Evolutionary conservation across 2,113 vertebrate species (phyloP).

Genomic region (Hippocampus zosterae): DNA sequence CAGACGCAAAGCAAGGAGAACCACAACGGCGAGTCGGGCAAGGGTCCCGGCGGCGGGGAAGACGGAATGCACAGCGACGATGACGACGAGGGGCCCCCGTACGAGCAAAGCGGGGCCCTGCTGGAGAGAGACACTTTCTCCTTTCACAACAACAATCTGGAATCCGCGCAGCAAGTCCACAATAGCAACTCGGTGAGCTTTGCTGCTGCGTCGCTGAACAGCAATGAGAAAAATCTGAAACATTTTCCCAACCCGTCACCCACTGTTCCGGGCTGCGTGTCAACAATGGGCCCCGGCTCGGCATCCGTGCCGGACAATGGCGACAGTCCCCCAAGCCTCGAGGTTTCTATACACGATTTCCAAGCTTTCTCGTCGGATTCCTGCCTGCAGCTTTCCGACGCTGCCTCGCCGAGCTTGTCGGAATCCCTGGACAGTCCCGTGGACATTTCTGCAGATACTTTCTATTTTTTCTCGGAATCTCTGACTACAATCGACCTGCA

Average conservation of each 20-base stretch:
- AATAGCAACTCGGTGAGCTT: slow-evolving; percentile 88
- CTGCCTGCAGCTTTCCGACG: slow-evolving; percentile 94
- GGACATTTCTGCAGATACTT: slow-evolving; percentile 93
- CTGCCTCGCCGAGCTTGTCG: slow-evolving; percentile 91
- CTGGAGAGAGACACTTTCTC: slow-evolving; percentile 92
- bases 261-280: slow-evolving; percentile 93
- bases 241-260: slow-evolving; percentile 97
- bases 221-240: slow-evolving; percentile 99
- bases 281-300: slow-evolving; percentile 96
- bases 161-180: slow-evolving; percentile 84
- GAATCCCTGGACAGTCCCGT: slow-evolving; percentile 93
- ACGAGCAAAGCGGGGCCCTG: slow-evolving; percentile 89
- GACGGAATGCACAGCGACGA: slow-evolving; percentile 84
- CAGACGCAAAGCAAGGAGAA: slow-evolving; percentile 98
- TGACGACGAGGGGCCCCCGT: slow-evolving; percentile 86
- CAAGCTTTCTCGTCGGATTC: slow-evolving; percentile 94
- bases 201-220: slow-evolving; percentile 86
- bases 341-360: slow-evolving; percentile 95
- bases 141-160: slow-evolving; percentile 88
- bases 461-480: slow-evolving; percentile 99
- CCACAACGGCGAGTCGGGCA: slow-evolving; percentile 83
- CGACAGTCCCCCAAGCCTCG: slow-evolving; percentile 88
- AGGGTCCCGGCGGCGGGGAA: slow-evolving; percentile 64
- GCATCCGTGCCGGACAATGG: slow-evolving; percentile 96
- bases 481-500: slow-evolving; percentile 97